Base-by-base conservation (phyloP, 2,113 vertebrate species). In the Nanorana parkeri region DNA sequence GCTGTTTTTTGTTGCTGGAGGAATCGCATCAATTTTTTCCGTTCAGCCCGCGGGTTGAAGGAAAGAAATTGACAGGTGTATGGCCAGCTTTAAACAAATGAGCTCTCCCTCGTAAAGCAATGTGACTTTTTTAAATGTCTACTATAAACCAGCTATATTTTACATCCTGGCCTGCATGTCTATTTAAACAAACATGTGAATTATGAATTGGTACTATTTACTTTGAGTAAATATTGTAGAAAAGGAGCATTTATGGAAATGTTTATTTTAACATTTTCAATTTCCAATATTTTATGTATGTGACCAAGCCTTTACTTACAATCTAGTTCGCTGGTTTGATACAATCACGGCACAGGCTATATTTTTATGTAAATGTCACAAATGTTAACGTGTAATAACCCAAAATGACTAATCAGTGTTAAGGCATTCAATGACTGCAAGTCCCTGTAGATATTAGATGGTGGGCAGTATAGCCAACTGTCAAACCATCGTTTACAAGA, bases 141-240 rank as follows among this genome's bases (percentile, higher is more conserved):
- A 19, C 19, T 20, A 28, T 36, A 19, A 17, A 54, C 47, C 41
- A 51, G 41, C 41, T 29, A 17, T 61, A 3, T 74, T 36, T 74
- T 32, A 60, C 26, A 74, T 15, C 28, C 69, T n/a, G 26, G 69
- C 36, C 19, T 52, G 51, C 68, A 55, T 19, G n/a, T 55, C 23
- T n/a, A n/a, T 58, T n/a, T 60, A 32, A 32, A 21, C 17, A 36
- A 74, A 17, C 6, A 75, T 21, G 26, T 24, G 16, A 4, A 32
- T 60, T 68, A 52, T 69, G 24, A 71, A 28, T 8, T 63, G 36
- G 23, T 71, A 47, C 41, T 47, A 20, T 80, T 47, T 7, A 36
- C 41, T 32, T 68, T 73, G 11, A 26, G 1, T 28, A 60, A 17
- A 32, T 47, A 15, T 23, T 55, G 17, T 29, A 28, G n/a, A 71